phyloP scores from a whole-genome alignment of 1,140 invertebrate genomes.

The Araneus ventricosus region DNA sequence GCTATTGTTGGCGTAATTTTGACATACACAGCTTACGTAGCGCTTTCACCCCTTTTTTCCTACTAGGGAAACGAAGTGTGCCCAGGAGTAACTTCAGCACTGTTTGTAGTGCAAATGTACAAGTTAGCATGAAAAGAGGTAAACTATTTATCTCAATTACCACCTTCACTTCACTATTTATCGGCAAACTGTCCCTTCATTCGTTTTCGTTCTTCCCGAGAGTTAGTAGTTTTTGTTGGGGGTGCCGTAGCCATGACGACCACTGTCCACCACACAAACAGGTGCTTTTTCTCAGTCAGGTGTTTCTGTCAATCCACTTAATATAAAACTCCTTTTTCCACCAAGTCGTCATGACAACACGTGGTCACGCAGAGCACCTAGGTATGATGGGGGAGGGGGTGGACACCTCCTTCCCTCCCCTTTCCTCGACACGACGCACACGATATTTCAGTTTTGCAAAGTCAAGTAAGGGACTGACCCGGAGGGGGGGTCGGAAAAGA shows the following conservation, averaged over 20 bases:
- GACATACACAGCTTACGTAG: not conserved
- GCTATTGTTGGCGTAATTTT: not conserved
- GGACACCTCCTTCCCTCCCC: not conserved
- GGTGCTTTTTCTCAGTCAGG: slow-evolving; percentile 75
- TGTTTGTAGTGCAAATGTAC: not conserved
- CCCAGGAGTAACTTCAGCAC: not conserved
- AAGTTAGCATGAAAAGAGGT: not conserved
- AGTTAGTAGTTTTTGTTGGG: slow-evolving; percentile 65
- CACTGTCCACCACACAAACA: slow-evolving; percentile 70
- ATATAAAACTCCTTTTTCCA: slow-evolving; percentile 74
- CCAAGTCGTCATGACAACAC: slow-evolving; percentile 30
- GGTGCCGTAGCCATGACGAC: slow-evolving; percentile 47
- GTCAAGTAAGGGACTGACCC: slow-evolving; percentile 56
- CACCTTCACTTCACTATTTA: slow-evolving; percentile 63
- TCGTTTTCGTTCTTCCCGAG: not conserved
- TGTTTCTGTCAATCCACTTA: slow-evolving; percentile 74
- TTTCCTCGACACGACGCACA: slow-evolving; percentile 34
- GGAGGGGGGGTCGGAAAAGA: not conserved
- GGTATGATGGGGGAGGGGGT: not conserved
- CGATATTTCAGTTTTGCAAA: slow-evolving; percentile 65
- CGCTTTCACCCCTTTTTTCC: not conserved
- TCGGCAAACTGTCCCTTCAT: slow-evolving; percentile 67
- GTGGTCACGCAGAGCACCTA: slow-evolving; percentile 10
- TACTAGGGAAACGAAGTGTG: not conserved
- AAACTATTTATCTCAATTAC: slow-evolving; percentile 72